phyloP scores from a whole-genome alignment of 2,113 vertebrate genomes.

The Ictalurus punctatus region DNA sequence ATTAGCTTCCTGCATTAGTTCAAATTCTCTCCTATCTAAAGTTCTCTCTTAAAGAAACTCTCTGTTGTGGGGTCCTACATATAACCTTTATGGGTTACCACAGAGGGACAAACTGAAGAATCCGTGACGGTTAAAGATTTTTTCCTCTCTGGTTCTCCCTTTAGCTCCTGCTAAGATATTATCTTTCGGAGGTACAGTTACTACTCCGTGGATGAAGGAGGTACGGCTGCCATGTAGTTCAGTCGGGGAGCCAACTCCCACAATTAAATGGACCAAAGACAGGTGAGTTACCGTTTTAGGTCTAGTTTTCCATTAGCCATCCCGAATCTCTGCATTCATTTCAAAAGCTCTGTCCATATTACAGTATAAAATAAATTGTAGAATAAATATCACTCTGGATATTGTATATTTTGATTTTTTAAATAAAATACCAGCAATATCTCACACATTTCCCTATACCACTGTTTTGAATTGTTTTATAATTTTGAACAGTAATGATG shows the following conservation, averaged over 20 bases:
- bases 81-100: slow-evolving; percentile 24
- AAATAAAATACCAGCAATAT: neutral
- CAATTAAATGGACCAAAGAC: slow-evolving; percentile 98
- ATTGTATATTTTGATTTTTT: neutral
- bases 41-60: neutral
- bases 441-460: neutral
- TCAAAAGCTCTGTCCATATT: neutral
- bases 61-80: neutral
- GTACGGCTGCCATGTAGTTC: slow-evolving; percentile 92
- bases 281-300: slow-evolving; percentile 71
- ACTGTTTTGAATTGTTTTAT: neutral
- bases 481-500: neutral
- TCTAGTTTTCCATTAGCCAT: neutral
- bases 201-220: slow-evolving; percentile 98
- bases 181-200: slow-evolving; percentile 94
- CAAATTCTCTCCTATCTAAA: neutral
- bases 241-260: slow-evolving; percentile 88
- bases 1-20: neutral
- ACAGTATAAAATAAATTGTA: neutral
- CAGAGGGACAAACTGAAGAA: slow-evolving; percentile 56
- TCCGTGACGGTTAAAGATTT: neutral
- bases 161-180: slow-evolving; percentile 95
- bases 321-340: neutral
- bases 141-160: neutral
- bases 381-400: neutral